Evolutionary conservation across 2,888 invertebrate genomes (phyloP).

Genomic region (Limnephilus marmoratus): DNA sequence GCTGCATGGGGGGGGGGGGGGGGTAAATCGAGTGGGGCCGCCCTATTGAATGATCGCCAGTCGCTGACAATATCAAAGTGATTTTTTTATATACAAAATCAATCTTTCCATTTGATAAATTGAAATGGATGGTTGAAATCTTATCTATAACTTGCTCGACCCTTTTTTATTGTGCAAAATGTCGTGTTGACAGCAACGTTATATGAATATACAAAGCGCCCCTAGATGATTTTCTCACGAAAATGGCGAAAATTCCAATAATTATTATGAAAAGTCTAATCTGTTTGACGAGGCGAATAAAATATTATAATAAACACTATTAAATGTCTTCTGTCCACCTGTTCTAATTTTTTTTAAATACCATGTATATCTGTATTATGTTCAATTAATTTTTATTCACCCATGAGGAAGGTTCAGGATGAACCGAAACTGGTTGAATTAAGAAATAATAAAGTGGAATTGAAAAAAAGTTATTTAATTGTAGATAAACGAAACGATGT

Average conservation of each 20-base stretch:
- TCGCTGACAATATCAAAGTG: neutral
- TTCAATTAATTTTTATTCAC: too few species aligned
- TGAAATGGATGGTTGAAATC: neutral
- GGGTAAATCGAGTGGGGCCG: neutral
- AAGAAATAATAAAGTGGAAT: too few species aligned
- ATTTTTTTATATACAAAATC: neutral
- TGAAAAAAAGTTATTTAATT: too few species aligned
- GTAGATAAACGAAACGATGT: too few species aligned
- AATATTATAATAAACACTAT: neutral
- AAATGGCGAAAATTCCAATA: too few species aligned
- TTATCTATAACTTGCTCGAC: neutral
- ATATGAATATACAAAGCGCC: too few species aligned
- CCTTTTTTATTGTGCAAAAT: neutral
- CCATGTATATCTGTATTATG: too few species aligned
- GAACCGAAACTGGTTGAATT: too few species aligned
- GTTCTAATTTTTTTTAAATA: too few species aligned
- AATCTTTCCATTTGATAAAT: neutral
- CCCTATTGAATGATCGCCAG: neutral
- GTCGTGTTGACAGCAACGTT: neutral
- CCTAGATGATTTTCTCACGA: too few species aligned
- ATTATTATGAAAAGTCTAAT: neutral
- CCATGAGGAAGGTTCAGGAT: too few species aligned
- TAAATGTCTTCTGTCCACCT: too few species aligned
- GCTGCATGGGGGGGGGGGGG: neutral
- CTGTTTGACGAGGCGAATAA: neutral